A percentile compares a stretch with the other conserved stretches of the same genome.
Evolutionary conservation across 2,797 vertebrate genomes (phyloP).

Genomic region (Hoplostethus mediterraneus): DNA sequence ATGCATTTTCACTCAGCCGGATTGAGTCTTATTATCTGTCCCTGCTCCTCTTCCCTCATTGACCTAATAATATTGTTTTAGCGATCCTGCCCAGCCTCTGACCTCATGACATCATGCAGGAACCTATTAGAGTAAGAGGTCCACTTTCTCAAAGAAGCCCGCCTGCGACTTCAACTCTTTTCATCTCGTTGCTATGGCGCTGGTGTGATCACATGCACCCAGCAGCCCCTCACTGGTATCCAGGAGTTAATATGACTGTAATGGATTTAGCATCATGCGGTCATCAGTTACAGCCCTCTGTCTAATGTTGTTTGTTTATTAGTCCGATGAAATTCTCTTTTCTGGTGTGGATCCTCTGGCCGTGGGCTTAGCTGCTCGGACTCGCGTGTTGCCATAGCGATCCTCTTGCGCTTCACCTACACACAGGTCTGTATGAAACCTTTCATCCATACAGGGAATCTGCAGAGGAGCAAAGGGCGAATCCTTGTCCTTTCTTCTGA

Average conservation of each 20-base stretch:
- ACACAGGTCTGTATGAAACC: slow-evolving; percentile 40
- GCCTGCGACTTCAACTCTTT: neutral
- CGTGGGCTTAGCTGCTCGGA: slow-evolving; percentile 1
- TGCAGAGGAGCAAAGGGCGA: neutral
- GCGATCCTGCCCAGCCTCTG: slow-evolving; percentile 75
- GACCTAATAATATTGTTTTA: slow-evolving; percentile 87
- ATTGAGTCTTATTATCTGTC: slow-evolving; percentile 87
- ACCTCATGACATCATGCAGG: slow-evolving; percentile 70
- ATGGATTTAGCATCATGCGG: slow-evolving; percentile 41
- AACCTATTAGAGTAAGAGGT: slow-evolving; percentile 66
- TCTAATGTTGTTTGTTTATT: slow-evolving; percentile 47
- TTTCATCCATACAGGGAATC: slow-evolving; percentile 22
- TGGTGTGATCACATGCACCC: neutral
- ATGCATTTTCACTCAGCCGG: slow-evolving; percentile 81
- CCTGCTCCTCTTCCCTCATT: slow-evolving; percentile 76
- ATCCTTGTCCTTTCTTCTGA: slow-evolving; percentile 24
- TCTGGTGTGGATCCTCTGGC: slow-evolving; percentile 15
- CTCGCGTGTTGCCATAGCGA: neutral
- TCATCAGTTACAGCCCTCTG: slow-evolving; percentile 14
- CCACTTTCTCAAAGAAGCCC: slow-evolving; percentile 41
- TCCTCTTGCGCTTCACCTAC: slow-evolving; percentile 21
- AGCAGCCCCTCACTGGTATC: slow-evolving; percentile 24
- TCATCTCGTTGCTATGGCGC: slow-evolving; percentile 9
- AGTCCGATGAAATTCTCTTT: slow-evolving; percentile 30
- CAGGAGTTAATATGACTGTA: slow-evolving; percentile 40